Evolutionary conservation across 2,797 vertebrate species (phyloP), one percentile per base, ranked within the genome.

Genomic region (Graptemys geographica): DNA sequence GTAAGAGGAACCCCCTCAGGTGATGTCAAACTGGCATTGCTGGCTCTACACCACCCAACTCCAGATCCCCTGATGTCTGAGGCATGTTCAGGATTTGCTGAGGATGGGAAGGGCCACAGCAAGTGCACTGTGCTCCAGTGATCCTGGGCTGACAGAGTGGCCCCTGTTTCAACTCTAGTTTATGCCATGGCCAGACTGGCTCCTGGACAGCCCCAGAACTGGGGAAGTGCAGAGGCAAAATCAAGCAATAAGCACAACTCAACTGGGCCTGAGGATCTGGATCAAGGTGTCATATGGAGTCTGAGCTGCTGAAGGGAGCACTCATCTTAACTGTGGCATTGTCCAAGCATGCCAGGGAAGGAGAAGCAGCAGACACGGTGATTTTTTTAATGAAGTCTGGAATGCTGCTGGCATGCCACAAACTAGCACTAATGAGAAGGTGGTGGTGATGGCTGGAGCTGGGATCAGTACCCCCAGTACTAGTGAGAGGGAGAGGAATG

Each of bases 131-230:
- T 11, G 19, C 15, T 15, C 27, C 74, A 49, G 15, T 47, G 74
- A 49, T 78, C 25, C 44, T 49, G 13, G 8, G 47, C 41, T 78
- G 47, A 27, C 15, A 5, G 59, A 15, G 19, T 28, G 1, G 0
- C 19, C 49, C 65, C n/a, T 31, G 12, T 37, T 37, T 44, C 0
- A 0, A 9, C 81, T 76, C 1, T 0, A 25, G n/a, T 12, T 79
- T 1, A 1, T 0, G 3, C 56, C 27, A 8, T 0, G 1, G 18
- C 65, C 56, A 41, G 9, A 0, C 2, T 5, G 37, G 62, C 13
- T 56, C 33, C 47, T 41, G 49, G 41, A 44, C 59, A 62, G 59
- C 15, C 6, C 31, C 31, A 79, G 15, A 44, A 27, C 84, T 15
- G 1, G 2, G 5, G 41, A 15, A 18, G 3, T 3, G 44, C 47